These are phyloP conservation scores for Hoplostethus atlanticus DNA, from an alignment of 2,797 vertebrate species.

Conservation along the genomic window DNA sequence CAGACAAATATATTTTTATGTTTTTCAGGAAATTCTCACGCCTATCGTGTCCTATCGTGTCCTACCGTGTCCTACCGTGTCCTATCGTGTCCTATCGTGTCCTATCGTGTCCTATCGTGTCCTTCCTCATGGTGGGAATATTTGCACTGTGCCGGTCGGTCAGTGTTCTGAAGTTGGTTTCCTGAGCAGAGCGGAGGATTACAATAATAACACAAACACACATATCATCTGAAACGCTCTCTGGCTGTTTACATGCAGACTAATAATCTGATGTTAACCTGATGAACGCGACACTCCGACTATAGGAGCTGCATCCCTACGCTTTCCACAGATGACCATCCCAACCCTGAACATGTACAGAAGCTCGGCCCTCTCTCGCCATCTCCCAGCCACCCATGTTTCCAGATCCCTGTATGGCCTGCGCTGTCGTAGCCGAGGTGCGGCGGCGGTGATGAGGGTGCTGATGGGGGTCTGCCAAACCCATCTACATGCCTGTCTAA, in stretches of 20 bases:
- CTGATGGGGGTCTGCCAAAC: conserved; percentile 58
- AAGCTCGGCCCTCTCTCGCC: conserved; percentile 6
- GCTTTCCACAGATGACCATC: too few relatives aligned
- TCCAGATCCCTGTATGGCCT: conserved; percentile 60
- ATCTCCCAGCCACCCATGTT: conserved; percentile 38
- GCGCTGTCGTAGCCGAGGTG: conserved; percentile 42
- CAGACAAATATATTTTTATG: too few relatives aligned
- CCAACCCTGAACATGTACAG: too few relatives aligned
- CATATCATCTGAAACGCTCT: neutral
- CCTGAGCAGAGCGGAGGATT: neutral
- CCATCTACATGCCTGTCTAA: conserved; percentile 67
- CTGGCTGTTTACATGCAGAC: too few relatives aligned
- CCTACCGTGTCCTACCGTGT: too few relatives aligned
- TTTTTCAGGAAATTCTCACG: too few relatives aligned
- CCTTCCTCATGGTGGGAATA: too few relatives aligned
- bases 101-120: too few relatives aligned
- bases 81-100: too few relatives aligned
- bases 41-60: too few relatives aligned
- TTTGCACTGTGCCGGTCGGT: too few relatives aligned
- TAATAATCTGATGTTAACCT: too few relatives aligned
- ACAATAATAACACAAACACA: neutral
- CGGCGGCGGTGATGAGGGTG: conserved; percentile 48
- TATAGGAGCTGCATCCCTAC: neutral
- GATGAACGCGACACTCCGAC: neutral
- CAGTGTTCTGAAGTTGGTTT: neutral